Evolutionary conservation across 2,888 invertebrate genomes (phyloP), one percentile per base, ranked within the genome.

Genomic region (Drosophila koepferae): DNA sequence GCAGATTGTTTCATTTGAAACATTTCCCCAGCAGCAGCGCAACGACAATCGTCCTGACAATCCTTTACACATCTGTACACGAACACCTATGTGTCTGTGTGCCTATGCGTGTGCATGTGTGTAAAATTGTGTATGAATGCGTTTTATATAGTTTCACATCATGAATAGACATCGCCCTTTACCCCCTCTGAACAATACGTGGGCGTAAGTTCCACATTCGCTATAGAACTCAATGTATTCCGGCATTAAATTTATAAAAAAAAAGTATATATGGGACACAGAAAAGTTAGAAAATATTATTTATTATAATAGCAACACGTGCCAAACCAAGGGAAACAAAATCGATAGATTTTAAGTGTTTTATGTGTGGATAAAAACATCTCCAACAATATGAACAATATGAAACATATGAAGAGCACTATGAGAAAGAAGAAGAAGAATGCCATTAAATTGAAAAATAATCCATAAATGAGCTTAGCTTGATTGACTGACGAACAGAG

Each of bases 241-340:
- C 70, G 74, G 74, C 74, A 81, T 83, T 86, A 77, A 81, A 81
- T 65, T 74, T 80, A 70, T 67, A 67, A 40, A 41, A 70, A 44
- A 76, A 74, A 74, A 74, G 16, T 23, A 4, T 18, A 18, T 38
- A 53, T 28, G 54, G 40, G 31, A 71, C 56, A 44, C 41, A 44
- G 31, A 31, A 64, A 51, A 46, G 49, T 43, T 64, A 56, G 51
- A 85, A 89, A 91, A 90, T 81, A 78, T 88, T 91, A 92, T 92
- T 92, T 91, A 92, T 92, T 74, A 74, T 82, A 74, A 75, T 74
- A 90, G 86, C 91, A 90, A 89, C 92, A 92, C 91, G 92, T 92
- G 92, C 88, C 91, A 82, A 83, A 90, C 81, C 77, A 77, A 41
- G 3, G 1, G 68, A 65, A 77, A 78, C 78, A 77, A 80, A 78